Evolutionary conservation across 2,797 vertebrate genomes (phyloP).

Genomic region (Ataeniobius toweri): DNA sequence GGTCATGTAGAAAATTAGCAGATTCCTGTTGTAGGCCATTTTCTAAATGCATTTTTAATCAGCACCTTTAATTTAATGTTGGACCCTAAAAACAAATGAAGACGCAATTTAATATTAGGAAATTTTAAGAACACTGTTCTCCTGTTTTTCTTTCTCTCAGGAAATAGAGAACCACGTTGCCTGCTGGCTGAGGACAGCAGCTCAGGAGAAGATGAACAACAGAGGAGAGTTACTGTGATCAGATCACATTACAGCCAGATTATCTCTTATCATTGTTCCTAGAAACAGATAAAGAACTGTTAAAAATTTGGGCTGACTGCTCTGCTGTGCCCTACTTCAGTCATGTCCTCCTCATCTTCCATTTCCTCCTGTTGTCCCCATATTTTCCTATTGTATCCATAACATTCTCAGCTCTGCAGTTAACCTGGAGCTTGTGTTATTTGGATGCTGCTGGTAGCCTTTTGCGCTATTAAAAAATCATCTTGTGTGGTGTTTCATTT

Average conservation of each 20-base stretch:
- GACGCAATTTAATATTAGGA: neutral
- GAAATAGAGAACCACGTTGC: conserved; percentile 71
- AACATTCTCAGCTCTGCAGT: neutral
- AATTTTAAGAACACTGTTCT: conserved; percentile 8
- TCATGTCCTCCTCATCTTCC: conserved; percentile 12
- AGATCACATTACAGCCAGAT: conserved; percentile 33
- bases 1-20: neutral
- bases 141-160: conserved; percentile 48
- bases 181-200: conserved; percentile 72
- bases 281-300: conserved; percentile 29
- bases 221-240: conserved; percentile 13
- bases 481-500: neutral
- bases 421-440: neutral
- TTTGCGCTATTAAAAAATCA: neutral
- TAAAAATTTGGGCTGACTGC: conserved; percentile 30
- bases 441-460: neutral
- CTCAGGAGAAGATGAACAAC: conserved; percentile 35
- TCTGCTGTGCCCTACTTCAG: conserved; percentile 13
- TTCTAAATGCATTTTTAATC: neutral
- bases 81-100: neutral
- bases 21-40: neutral
- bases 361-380: conserved; percentile 35
- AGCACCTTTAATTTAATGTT: neutral
- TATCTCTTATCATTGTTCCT: conserved; percentile 37
- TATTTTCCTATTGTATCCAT: conserved; percentile 4